phyloP scores from a whole-genome alignment of 2,113 vertebrate species.

The Sinocyclocheilus anshuiensis region DNA sequence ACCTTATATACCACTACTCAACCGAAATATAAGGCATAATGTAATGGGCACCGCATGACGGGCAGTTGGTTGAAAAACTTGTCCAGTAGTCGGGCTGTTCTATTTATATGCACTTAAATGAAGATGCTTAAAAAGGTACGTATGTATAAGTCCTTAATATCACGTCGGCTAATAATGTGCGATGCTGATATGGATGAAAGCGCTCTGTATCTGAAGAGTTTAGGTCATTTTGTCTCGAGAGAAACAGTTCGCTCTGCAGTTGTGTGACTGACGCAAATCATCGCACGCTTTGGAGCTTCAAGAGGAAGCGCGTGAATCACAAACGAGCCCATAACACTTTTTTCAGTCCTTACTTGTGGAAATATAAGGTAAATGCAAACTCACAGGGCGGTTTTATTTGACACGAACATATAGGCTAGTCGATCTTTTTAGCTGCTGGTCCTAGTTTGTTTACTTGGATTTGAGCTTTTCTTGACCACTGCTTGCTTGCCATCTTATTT shows the following conservation, averaged over 20 bases:
- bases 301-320: background rate
- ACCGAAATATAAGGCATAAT: conserved; percentile 77
- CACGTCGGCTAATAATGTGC: conserved; percentile 76
- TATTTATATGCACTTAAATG: conserved; percentile 83
- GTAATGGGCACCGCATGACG: conserved; percentile 77
- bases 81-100: conserved; percentile 80
- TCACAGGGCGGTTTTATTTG: background rate
- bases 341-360: background rate
- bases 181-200: conserved; percentile 75
- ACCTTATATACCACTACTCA: conserved; percentile 75
- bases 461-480: background rate
- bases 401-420: background rate
- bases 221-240: conserved; percentile 42
- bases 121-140: conserved; percentile 81
- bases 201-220: conserved; percentile 44
- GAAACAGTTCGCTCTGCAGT: background rate
- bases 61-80: conserved; percentile 74
- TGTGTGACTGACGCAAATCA: background rate
- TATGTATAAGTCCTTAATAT: conserved; percentile 80
- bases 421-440: background rate
- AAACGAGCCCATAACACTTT: background rate
- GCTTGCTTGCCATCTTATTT: no score
- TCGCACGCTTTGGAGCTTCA: background rate
- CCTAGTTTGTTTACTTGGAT: background rate
- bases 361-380: background rate